Conservation (phyloP, 2,797 vertebrate genomes). For the Pipistrellus kuhlii region DNA sequence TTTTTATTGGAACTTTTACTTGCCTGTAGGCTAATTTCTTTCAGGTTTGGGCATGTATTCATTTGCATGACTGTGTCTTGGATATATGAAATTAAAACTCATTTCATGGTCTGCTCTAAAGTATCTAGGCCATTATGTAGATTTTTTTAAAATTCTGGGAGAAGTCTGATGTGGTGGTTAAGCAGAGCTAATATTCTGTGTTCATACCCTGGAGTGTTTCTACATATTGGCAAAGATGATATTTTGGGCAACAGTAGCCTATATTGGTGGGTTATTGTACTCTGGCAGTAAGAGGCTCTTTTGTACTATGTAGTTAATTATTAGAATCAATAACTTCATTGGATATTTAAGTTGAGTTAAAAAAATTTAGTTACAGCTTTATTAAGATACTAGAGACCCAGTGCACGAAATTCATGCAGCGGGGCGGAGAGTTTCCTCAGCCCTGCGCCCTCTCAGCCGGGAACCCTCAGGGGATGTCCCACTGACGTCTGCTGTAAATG, state of each 20-base stretch:
- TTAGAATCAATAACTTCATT: constrained; percentile 14
- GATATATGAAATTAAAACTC: constrained; percentile 48
- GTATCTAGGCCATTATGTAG: constrained; percentile 9
- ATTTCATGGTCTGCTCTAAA: constrained; percentile 44
- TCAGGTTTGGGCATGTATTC: constrained; percentile 26
- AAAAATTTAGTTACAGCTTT: not conserved
- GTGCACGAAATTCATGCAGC: too few relatives aligned
- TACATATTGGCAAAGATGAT: constrained; percentile 26
- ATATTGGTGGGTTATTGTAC: not conserved
- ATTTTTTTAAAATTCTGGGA: constrained; percentile 49
- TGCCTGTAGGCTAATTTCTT: constrained; percentile 62
- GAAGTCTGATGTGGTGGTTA: constrained; percentile 1
- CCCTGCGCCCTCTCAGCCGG: too few relatives aligned
- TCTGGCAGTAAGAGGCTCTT: constrained; percentile 29
- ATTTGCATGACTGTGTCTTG: constrained; percentile 53
- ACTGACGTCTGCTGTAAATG: too few relatives aligned
- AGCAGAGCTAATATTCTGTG: not conserved
- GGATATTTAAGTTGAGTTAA: constrained; percentile 20
- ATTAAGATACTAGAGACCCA: not conserved
- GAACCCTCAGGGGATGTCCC: too few relatives aligned
- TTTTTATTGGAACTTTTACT: constrained; percentile 20
- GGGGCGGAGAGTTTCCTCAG: too few relatives aligned
- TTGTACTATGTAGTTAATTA: not conserved
- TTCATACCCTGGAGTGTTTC: not conserved
- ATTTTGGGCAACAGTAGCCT: constrained; percentile 14